Percentiles rank a stretch among this genome's conserved stretches.
Evolutionary conservation across 2,888 invertebrate genomes (phyloP).

Genomic region (Folsomia manolachei): DNA sequence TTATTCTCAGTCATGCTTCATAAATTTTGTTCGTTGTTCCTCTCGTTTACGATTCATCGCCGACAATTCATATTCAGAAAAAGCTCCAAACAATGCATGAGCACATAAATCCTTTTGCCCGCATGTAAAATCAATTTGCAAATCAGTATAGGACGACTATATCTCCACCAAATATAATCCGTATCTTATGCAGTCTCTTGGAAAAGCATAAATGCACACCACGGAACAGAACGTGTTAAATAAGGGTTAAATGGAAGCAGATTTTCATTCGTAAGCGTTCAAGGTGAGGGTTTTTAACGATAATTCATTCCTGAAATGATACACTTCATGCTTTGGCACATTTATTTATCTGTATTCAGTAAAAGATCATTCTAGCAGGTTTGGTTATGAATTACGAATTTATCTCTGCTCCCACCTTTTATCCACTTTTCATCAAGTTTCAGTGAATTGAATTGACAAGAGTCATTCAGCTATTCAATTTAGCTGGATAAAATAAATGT

Average conservation of each 20-base stretch:
- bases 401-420: too few relatives aligned
- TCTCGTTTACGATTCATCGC: too few relatives aligned
- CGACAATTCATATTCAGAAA: too few relatives aligned
- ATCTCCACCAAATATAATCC: neutral
- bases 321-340: neutral
- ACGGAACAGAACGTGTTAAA: neutral
- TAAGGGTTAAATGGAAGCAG: neutral
- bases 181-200: neutral
- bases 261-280: conserved; percentile 14
- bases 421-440: neutral
- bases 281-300: neutral
- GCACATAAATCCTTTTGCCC: neutral
- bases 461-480: neutral
- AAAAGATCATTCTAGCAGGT: too few relatives aligned
- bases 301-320: neutral
- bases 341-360: too few relatives aligned
- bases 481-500: neutral
- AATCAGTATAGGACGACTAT: neutral
- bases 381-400: too few relatives aligned
- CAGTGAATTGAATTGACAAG: neutral
- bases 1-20: neutral
- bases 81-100: neutral
- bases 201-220: neutral
- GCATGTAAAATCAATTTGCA: neutral
- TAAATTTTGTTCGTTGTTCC: neutral